Conservation (phyloP, 2,797 vertebrate genomes). For the Acipenser oxyrinchus region DNA sequence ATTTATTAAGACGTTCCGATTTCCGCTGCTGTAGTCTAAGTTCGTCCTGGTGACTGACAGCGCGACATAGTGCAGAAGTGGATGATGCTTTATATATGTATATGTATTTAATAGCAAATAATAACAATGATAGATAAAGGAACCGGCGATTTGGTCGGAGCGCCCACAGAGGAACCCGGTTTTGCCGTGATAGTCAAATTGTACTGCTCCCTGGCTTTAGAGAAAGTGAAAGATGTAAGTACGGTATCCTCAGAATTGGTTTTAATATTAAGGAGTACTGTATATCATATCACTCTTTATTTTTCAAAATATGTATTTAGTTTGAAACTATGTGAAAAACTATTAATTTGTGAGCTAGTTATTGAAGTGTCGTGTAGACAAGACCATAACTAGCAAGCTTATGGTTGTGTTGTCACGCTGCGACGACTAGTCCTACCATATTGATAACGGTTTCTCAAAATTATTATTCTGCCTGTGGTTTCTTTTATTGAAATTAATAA, state of each 20-base stretch:
- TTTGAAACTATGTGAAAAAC: too few species aligned
- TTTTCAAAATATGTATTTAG: too few species aligned
- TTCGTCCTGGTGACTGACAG: constrained; percentile 20
- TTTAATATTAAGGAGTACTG: neutral
- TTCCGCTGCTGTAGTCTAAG: constrained; percentile 7
- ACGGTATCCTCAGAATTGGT: neutral
- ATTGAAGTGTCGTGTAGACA: too few species aligned
- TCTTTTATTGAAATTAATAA: too few species aligned
- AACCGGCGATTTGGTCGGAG: constrained; percentile 35
- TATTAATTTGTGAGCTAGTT: too few species aligned
- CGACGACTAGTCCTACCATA: too few species aligned
- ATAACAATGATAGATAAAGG: constrained; percentile 48
- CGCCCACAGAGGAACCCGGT: constrained; percentile 33
- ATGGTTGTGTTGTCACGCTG: too few species aligned
- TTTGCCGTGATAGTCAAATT: constrained; percentile 51
- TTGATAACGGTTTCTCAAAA: too few species aligned
- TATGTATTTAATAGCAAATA: constrained; percentile 11
- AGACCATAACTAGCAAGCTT: too few species aligned
- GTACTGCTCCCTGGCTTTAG: constrained; percentile 62
- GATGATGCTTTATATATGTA: neutral
- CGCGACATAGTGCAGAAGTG: neutral
- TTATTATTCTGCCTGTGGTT: too few species aligned
- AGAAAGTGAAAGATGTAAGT: constrained; percentile 77
- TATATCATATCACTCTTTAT: too few species aligned
- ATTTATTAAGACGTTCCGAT: neutral